A percentile compares a stretch with the other conserved stretches of the same genome.
Conservation (phyloP, 2,888 invertebrate species). For the Eilema griseolum region DNA sequence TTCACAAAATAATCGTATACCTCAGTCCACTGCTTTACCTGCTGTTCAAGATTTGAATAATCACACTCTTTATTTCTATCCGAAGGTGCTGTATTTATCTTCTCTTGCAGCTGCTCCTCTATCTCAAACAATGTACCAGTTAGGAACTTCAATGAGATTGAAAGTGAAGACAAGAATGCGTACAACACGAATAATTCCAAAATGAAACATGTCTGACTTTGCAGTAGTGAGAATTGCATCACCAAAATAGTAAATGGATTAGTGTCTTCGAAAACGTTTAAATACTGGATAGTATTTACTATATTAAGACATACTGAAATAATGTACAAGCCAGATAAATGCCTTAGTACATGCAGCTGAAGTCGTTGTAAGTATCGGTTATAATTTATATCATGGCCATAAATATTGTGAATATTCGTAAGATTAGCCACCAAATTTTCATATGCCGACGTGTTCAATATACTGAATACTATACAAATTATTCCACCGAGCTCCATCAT, state of each 20-base stretch:
- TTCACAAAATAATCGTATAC: constrained; percentile 19
- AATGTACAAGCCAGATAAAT: neutral
- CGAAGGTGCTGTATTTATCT: neutral
- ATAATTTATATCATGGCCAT: neutral
- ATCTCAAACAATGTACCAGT: neutral
- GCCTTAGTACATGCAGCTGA: neutral
- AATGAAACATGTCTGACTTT: neutral
- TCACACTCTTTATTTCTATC: neutral
- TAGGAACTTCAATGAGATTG: neutral
- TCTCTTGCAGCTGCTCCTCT: neutral
- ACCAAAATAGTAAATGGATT: neutral
- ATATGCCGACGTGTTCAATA: neutral
- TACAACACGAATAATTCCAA: constrained; percentile 5
- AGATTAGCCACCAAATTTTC: neutral
- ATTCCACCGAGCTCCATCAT: neutral
- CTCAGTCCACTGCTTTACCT: neutral
- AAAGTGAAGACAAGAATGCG: neutral
- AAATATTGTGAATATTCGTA: neutral
- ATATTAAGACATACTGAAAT: neutral
- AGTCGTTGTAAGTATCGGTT: neutral
- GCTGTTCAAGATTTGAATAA: neutral
- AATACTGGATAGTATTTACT: neutral
- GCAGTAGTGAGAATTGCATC: neutral
- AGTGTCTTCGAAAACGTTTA: neutral
- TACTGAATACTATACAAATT: neutral